phyloP scores from a whole-genome alignment of 2,113 vertebrate species.

The Rhipidura dahli region DNA sequence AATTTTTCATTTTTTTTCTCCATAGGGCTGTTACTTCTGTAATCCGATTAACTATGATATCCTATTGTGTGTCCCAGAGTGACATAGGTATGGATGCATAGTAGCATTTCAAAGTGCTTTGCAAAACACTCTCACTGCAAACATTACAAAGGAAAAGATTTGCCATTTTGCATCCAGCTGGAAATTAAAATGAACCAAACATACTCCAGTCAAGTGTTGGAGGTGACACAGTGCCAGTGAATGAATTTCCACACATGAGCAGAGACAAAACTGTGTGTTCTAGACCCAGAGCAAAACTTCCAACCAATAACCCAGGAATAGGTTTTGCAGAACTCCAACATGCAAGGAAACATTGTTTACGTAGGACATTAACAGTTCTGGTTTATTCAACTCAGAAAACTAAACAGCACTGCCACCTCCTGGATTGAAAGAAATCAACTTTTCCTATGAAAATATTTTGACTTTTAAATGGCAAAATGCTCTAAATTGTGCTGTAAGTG shows the following conservation, averaged over 20 bases:
- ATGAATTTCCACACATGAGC: not conserved
- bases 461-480: not conserved
- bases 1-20: not conserved
- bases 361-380: fast-evolving
- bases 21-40: not conserved
- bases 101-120: not conserved
- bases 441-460: not conserved
- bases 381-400: not conserved
- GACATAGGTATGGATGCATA: not conserved
- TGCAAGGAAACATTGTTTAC: not conserved
- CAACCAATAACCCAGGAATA: not conserved
- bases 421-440: constrained; percentile 42
- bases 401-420: constrained; percentile 72
- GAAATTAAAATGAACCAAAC: not conserved
- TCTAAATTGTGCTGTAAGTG: not conserved
- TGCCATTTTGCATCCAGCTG: not conserved
- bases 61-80: not conserved
- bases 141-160: not conserved
- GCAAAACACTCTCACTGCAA: not conserved
- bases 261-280: not conserved
- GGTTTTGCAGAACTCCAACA: not conserved
- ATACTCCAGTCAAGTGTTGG: not conserved
- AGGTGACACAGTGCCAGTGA: not conserved
- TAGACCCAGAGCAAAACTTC: not conserved
- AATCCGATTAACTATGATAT: not conserved